Base-by-base conservation (phyloP, 2,113 vertebrate species). In the Lanius ludovicianus region DNA sequence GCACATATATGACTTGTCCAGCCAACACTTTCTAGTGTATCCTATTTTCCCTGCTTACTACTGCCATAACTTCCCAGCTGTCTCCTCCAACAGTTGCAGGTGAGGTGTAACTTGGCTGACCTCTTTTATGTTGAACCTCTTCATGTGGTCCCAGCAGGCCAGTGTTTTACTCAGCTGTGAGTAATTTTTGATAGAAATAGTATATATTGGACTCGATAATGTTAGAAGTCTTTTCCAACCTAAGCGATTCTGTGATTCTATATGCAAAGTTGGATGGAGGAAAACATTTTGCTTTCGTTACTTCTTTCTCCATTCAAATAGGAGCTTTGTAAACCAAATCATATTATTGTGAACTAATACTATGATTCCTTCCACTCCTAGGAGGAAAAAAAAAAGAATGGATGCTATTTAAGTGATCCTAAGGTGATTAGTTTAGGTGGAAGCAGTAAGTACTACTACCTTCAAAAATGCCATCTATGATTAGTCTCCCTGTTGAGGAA, bases 101-200 rank as follows among this genome's bases (percentile, higher is more conserved):
- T 93, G 95, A 87, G 82, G n/a, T 85, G 89, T 91, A 94, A 88
- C 53, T 93, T 97, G 95, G 93, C 91, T 93, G 87, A 94, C 93
- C 93, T 87, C 67, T 80, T 65, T 46, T 80, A 42, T 63, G 55
- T 69, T 9, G 4, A 63, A 67, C 30, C 39, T 94, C 39, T 77
- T 89, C 50, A 82, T 62, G 35, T 89, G 79, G 70, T 70, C 91
- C 53, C 87, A 91, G 71, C 67, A 83, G 78, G 50, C 70, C 67
- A 62, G 18, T 52, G 62, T 87, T 95, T 80, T 62, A 46, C 53
- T 95, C 73, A 92, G 60, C 83, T 89, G 84, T 17, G 5, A 35
- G 13, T 50, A 63, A 25, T 42, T 93, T 84, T 76, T 93, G 49
- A 14, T 70, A 67, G 76, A 86, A 92, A 81, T 79, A 73, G 44